A percentile compares a stretch with the other conserved stretches of the same genome.
phyloP scores from a whole-genome alignment of 2,113 vertebrate genomes.

The Anguilla japonica region DNA sequence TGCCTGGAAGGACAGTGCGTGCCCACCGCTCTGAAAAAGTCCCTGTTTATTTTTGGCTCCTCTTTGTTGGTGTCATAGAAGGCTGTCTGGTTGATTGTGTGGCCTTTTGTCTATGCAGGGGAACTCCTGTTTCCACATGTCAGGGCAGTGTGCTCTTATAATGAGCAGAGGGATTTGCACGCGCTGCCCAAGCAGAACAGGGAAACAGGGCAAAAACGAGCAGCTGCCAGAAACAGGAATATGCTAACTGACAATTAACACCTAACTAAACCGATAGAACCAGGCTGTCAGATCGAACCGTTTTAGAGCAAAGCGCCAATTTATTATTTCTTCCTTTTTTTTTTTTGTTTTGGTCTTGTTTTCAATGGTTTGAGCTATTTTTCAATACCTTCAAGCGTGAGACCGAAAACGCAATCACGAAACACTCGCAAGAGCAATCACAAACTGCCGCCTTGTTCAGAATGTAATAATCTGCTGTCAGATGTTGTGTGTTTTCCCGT shows the following conservation, averaged over 20 bases:
- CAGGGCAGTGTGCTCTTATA: not conserved
- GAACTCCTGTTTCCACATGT: slow-evolving; percentile 16
- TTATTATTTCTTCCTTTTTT: not conserved
- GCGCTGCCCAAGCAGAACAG: not conserved
- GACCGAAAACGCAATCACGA: not conserved
- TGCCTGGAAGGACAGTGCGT: not conserved
- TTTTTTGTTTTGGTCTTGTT: not conserved
- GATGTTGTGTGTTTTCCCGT: not conserved
- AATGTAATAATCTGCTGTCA: not conserved
- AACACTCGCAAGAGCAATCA: not conserved
- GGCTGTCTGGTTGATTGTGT: slow-evolving; percentile 11
- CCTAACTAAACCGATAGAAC: not conserved
- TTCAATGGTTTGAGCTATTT: not conserved
- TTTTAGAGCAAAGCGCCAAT: not conserved
- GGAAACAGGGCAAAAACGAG: too few species aligned
- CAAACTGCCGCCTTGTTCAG: not conserved
- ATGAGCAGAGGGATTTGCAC: not conserved
- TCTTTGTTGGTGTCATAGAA: slow-evolving; percentile 21
- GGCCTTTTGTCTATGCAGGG: not conserved
- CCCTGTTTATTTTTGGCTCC: slow-evolving; percentile 23
- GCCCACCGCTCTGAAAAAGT: not conserved
- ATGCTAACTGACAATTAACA: not conserved
- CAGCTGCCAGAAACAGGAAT: too few species aligned
- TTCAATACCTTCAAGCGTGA: not conserved
- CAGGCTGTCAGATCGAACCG: not conserved